Evolutionary conservation across 2,888 invertebrate genomes (phyloP), one percentile per base, ranked within the genome.

Genomic region (Andrena fulva): DNA sequence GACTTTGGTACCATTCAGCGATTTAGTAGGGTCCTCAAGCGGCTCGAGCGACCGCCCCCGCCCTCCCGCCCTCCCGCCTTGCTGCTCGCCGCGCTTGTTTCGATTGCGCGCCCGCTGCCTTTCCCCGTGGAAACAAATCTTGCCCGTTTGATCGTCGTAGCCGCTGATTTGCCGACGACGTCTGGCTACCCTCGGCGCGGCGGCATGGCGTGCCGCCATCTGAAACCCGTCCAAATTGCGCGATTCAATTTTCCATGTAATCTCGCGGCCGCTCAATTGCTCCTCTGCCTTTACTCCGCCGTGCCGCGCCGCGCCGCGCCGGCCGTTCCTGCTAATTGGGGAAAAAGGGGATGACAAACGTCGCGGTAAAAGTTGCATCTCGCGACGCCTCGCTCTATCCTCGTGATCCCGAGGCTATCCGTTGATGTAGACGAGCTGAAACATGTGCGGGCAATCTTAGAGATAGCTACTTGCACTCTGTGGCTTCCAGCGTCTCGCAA

Each of bases 1-100:
- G 85, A 79, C 87, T 87, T 88, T 87, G 88, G 78, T 87, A 75
- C 74, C 89, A 77, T 87, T 84, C 81, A 79, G 54, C 87, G 86
- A 87, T 89, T 89, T 88, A 86, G 89, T 84, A 64, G 88, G 85
- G 88, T 85, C 88, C 89, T 87, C 87, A 64, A 84, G 83, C 62
- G 42, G 50, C 70, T 48, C 68, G 73, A n/a, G 56, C 60, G 56
- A 70, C 48, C 60, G 66, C 6, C 27, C 42, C 42, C 12, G 12
- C 33, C 33, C 42, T 2, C 35, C n/a, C n/a, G n/a, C n/a, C n/a
- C n/a, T 12, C 42, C 42, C 42, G 24, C 24, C 10, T n/a, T 24
- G 50, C 35, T 35, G 31, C 48, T 52, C 35, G 33, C 42, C 66
- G 59, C 69, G 81, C 72, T 60, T 77, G 80, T 81, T 82, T 85